These are phyloP conservation scores for Heliconius erato DNA, from an alignment of 2,888 invertebrate genomes.

Conservation along the genomic window DNA sequence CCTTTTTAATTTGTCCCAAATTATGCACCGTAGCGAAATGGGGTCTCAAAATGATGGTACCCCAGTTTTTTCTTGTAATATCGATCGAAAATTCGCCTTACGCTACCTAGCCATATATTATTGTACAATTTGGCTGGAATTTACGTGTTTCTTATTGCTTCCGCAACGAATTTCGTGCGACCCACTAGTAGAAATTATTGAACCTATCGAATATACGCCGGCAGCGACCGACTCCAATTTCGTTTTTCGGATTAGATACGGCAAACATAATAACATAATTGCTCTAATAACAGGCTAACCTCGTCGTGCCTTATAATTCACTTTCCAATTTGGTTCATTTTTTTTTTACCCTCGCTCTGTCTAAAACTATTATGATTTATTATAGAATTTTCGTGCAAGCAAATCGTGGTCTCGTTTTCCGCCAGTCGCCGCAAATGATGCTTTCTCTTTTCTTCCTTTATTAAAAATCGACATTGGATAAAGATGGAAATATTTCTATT, in stretches of 20 bases:
- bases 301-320: conserved; percentile 85
- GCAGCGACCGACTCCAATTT: conserved; percentile 85
- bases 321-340: conserved; percentile 86
- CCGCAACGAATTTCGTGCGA: conserved; percentile 86
- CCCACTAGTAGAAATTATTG: conserved; percentile 83
- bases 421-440: conserved; percentile 63
- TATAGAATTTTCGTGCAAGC: conserved; percentile 85
- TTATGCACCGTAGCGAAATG: conserved; percentile 78
- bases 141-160: conserved; percentile 85
- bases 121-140: conserved; percentile 78
- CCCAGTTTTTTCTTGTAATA: conserved; percentile 60
- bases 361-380: conserved; percentile 86
- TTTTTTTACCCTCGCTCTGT: conserved; percentile 74
- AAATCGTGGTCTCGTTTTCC: conserved; percentile 81
- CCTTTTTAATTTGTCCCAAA: conserved; percentile 83
- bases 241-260: conserved; percentile 86
- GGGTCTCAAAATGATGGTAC: conserved; percentile 67
- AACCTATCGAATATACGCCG: conserved; percentile 84
- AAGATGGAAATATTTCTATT: conserved; percentile 70
- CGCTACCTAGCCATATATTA: conserved; percentile 64
- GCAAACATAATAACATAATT: conserved; percentile 86
- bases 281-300: conserved; percentile 83
- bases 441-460: conserved; percentile 70
- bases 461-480: conserved; percentile 62
- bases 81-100: conserved; percentile 66